A percentile compares a stretch with the other conserved stretches of the same genome.
These are phyloP conservation scores for Otolemur crassicaudatus DNA, from an alignment of 2,797 vertebrate genomes.

Conservation along the genomic window DNA sequence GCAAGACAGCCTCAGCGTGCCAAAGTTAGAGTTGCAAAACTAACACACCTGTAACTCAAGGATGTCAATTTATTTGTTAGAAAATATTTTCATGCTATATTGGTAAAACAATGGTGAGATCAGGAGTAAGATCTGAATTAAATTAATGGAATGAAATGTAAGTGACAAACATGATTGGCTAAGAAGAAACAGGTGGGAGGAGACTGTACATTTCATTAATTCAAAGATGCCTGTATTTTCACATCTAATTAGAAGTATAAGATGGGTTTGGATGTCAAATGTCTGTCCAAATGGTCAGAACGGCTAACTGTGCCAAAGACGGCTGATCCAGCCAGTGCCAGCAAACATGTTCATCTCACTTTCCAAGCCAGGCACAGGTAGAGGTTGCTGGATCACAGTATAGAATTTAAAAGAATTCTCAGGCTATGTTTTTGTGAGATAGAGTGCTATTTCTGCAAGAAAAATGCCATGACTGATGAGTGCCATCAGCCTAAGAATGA, in stretches of 20 bases:
- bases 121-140: background rate
- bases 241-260: background rate
- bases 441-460: background rate
- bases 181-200: background rate
- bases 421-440: background rate
- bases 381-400: background rate
- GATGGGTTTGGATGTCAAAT: background rate
- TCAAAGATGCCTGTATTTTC: background rate
- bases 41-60: background rate
- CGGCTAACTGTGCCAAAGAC: background rate
- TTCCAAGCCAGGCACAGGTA: background rate
- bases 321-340: background rate
- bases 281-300: background rate
- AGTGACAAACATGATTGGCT: background rate
- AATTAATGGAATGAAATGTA: background rate
- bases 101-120: background rate
- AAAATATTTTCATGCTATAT: constrained; percentile 7
- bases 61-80: background rate
- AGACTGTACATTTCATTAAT: background rate
- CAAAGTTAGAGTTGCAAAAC: background rate
- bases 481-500: background rate
- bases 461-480: background rate
- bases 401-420: background rate
- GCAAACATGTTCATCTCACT: background rate
- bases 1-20: background rate